Conservation (phyloP, 2,888 invertebrate genomes). For the Limnephilus marmoratus region DNA sequence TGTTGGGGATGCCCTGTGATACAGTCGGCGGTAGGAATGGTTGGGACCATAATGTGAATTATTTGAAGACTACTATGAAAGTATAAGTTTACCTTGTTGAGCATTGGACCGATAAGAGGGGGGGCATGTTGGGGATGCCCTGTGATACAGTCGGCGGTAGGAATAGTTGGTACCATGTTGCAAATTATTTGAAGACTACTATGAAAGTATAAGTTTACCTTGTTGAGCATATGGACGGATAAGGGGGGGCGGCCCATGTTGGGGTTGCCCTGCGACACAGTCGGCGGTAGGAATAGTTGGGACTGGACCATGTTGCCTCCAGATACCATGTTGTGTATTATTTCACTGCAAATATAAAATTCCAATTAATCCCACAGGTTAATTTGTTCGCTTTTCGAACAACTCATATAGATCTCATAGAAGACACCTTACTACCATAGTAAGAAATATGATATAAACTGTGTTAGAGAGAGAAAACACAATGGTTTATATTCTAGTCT, state of each 20-base stretch:
- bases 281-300: constrained; percentile 83
- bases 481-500: too few relatives aligned
- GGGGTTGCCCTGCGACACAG: constrained; percentile 72
- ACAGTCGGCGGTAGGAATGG: too few relatives aligned
- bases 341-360: constrained; percentile 75
- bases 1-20: too few relatives aligned
- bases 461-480: too few relatives aligned
- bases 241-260: constrained; percentile 76
- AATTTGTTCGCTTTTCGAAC: too few relatives aligned
- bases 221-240: constrained; percentile 23
- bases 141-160: constrained; percentile 75
- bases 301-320: constrained; percentile 78
- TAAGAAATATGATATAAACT: too few relatives aligned
- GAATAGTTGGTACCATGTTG: constrained; percentile 82
- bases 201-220: background rate
- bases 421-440: too few relatives aligned
- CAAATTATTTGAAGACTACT: constrained; percentile 74
- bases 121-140: constrained; percentile 73
- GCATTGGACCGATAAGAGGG: constrained; percentile 71
- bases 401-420: too few relatives aligned
- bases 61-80: too few relatives aligned
- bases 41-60: too few relatives aligned
- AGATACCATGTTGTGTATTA: constrained; percentile 77
- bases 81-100: too few relatives aligned
- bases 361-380: background rate